These are phyloP conservation scores for Cheirogaleus medius DNA, from an alignment of 2,113 vertebrate species.

Conservation along the genomic window DNA sequence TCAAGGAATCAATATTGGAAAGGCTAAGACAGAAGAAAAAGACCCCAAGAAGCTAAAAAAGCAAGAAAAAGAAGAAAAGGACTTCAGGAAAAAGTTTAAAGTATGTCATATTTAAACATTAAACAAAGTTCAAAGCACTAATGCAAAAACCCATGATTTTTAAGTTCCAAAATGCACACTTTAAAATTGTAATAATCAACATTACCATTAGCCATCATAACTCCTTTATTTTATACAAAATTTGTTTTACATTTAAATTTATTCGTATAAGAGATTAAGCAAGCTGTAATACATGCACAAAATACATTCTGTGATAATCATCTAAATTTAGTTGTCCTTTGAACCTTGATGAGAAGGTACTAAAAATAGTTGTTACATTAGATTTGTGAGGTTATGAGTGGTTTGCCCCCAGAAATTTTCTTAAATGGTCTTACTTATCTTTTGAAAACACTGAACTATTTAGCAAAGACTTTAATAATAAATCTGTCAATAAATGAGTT, in stretches of 20 bases:
- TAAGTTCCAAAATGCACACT: conserved; percentile 12
- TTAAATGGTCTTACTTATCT: not conserved
- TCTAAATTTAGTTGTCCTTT: conserved; percentile 23
- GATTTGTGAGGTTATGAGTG: not conserved
- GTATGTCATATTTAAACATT: conserved; percentile 80
- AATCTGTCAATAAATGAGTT: not conserved
- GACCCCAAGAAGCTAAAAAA: conserved; percentile 90
- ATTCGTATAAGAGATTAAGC: conserved; percentile 32
- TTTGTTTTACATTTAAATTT: conserved; percentile 40
- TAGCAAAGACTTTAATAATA: not conserved
- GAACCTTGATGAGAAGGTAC: not conserved
- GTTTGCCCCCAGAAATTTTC: not conserved
- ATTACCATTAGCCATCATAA: not conserved
- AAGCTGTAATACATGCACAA: not conserved
- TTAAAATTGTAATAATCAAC: not conserved
- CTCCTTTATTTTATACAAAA: conserved; percentile 14
- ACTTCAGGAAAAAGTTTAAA: conserved; percentile 96
- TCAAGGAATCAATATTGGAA: conserved; percentile 64
- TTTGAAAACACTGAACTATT: conserved; percentile 1
- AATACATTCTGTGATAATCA: not conserved
- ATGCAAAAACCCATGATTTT: not conserved
- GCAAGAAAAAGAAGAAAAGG: conserved; percentile 94
- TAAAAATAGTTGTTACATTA: not conserved
- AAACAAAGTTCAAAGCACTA: not conserved
- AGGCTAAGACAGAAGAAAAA: conserved; percentile 73